These are phyloP conservation scores for Oncorhynchus masou DNA, from an alignment of 2,113 vertebrate species.

Conservation along the genomic window DNA sequence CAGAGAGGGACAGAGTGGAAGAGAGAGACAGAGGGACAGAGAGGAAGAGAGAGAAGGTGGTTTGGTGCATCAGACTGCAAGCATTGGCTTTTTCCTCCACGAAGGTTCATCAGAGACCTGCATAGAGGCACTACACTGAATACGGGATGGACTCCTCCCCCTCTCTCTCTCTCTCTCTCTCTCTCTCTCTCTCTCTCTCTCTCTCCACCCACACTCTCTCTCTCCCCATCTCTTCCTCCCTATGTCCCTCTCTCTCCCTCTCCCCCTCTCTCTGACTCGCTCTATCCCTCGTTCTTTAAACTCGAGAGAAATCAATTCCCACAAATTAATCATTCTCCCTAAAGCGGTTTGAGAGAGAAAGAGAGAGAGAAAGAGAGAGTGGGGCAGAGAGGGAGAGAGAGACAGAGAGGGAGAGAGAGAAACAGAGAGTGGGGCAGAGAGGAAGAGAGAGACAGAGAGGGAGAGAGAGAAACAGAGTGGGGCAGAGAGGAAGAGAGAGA, in stretches of 20 bases:
- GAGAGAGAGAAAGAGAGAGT: constrained; percentile 4
- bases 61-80: constrained; percentile 58
- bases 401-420: not conserved
- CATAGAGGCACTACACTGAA: constrained; percentile 70
- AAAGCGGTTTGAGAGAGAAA: constrained; percentile 44
- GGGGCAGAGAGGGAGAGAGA: not conserved
- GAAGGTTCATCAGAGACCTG: constrained; percentile 53
- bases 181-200: too few species aligned
- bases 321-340: constrained; percentile 70
- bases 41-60: not conserved
- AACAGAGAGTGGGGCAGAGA: not conserved
- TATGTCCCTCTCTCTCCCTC: constrained; percentile 3
- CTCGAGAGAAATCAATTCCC: constrained; percentile 64
- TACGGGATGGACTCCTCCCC: constrained; percentile 63
- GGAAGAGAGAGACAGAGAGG: too few species aligned
- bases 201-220: constrained; percentile 19
- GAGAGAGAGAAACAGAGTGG: too few species aligned
- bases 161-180: constrained; percentile 22
- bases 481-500: too few species aligned
- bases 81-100: constrained; percentile 57
- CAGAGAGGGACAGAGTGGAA: not conserved
- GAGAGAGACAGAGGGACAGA: not conserved
- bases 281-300: constrained; percentile 57
- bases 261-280: constrained; percentile 36
- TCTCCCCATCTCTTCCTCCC: not conserved